Percentiles rank a stretch among this genome's conserved stretches.
Conservation (phyloP, 2,888 invertebrate genomes). For the Pediacus dermestoides region DNA sequence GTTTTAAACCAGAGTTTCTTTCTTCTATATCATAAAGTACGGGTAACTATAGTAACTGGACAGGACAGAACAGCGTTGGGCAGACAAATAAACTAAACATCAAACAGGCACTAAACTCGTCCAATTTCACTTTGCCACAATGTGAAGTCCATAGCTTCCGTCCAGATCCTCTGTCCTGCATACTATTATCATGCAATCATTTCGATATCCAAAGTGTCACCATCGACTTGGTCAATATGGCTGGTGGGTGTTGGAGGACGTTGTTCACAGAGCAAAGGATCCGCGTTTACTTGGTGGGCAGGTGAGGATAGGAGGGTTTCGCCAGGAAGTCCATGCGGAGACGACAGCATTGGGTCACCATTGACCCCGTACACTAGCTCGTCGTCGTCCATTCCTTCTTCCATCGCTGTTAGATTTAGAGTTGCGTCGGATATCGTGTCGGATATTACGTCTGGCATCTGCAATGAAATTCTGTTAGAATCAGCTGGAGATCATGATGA, state of each 20-base stretch:
- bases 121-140: slow-evolving; percentile 13
- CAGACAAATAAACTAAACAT: no score
- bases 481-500: no score
- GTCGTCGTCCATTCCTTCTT: slow-evolving; percentile 57
- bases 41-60: no score
- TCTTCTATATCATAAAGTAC: no score
- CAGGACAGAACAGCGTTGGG: no score
- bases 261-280: slow-evolving; percentile 58
- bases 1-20: no score
- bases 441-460: slow-evolving; percentile 57
- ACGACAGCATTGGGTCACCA: slow-evolving; percentile 52
- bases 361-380: slow-evolving; percentile 45
- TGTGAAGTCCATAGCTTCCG: slow-evolving; percentile 10
- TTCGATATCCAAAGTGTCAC: slow-evolving; percentile 55
- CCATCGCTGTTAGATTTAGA: slow-evolving; percentile 59
- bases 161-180: no score
- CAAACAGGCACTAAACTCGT: no score
- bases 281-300: slow-evolving; percentile 57
- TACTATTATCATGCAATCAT: slow-evolving; percentile 55
- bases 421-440: slow-evolving; percentile 51
- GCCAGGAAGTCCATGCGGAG: slow-evolving; percentile 55
- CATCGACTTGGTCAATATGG: slow-evolving; percentile 50
- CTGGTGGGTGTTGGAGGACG: slow-evolving; percentile 49
- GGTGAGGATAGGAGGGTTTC: slow-evolving; percentile 61
- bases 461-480: slow-evolving; percentile 24